Base-by-base conservation (phyloP, 2,113 vertebrate genomes). In the Charadrius vociferus region DNA sequence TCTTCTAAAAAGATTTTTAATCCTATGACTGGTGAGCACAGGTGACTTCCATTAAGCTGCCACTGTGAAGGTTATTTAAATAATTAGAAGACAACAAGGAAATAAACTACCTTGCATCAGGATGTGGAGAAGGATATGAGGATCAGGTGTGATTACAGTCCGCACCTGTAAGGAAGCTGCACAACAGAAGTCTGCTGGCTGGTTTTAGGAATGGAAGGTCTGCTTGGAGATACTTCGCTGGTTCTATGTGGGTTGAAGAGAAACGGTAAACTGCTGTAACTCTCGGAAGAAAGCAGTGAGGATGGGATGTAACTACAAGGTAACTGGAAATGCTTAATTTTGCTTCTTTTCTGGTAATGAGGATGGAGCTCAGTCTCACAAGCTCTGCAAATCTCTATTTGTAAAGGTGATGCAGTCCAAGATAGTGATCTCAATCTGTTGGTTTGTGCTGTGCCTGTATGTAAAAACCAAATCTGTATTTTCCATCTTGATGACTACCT, bases 301-400 rank as follows among this genome's bases (percentile, higher is more conserved):
- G 27, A 53, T 18, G 45, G 36, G 61, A 4, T 13, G 5, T 7
- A 62, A 14, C 22, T 14, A 17, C 10, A 61, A 61, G 65, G 37
- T n/a, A 39, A 50, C 2, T 24, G n/a, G 22, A 58, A 71, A 21
- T 2, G 1, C 21, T 70, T 39, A 13, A 20, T 71, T 87, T 81
- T 7, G 2, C 16, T 70, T 9, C 24, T n/a, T 93, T 94, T 56
- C 93, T 94, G 5, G 36, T 18, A 12, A 47, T 13, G 22, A n/a
- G 27, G 55, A 23, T 45, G 50, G 75, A 52, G 67, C 36, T 97
- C 19, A 71, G 88, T 34, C 91, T 91, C 49, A 58, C 47, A 70
- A 98, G 90, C 47, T 98, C 95, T 13, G 93, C 89, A 86, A 93
- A 95, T 22, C 91, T 94, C 93, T 96, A 62, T 49, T 97, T 91